phyloP scores from a whole-genome alignment of 2,113 vertebrate genomes.

The Pelecanoides urinatrix region DNA sequence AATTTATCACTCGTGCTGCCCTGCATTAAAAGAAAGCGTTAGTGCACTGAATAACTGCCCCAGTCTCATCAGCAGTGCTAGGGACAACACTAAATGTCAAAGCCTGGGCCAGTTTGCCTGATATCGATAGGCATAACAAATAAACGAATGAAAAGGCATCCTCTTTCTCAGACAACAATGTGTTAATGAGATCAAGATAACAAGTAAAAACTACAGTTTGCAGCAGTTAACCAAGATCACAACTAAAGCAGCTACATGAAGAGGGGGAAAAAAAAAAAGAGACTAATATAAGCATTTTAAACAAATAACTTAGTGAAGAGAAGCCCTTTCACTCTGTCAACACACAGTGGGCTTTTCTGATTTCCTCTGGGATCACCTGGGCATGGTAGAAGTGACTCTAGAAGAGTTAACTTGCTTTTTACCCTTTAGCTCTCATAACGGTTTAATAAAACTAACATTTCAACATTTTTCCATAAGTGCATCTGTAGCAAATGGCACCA shows the following conservation, averaged over 20 bases:
- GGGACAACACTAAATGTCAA: not conserved
- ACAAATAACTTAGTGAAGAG: not conserved
- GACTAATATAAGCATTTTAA: not conserved
- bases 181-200: not conserved
- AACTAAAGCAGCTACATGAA: not conserved
- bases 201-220: not conserved
- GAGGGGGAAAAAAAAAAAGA: not conserved
- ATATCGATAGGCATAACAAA: fast-evolving
- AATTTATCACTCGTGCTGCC: not conserved
- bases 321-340: not conserved
- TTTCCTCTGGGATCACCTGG: not conserved
- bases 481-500: not conserved
- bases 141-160: not conserved
- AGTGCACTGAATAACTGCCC: not conserved
- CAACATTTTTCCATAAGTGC: not conserved
- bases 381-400: not conserved
- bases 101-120: not conserved
- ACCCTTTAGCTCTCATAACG: not conserved
- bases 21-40: not conserved
- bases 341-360: not conserved
- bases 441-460: not conserved
- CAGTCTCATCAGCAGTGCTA: not conserved
- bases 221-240: not conserved
- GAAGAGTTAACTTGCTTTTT: not conserved
- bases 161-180: not conserved